Percentiles rank a stretch among this genome's conserved stretches.
Evolutionary conservation across 2,113 vertebrate genomes (phyloP).

Genomic region (Seriola dumerili): DNA sequence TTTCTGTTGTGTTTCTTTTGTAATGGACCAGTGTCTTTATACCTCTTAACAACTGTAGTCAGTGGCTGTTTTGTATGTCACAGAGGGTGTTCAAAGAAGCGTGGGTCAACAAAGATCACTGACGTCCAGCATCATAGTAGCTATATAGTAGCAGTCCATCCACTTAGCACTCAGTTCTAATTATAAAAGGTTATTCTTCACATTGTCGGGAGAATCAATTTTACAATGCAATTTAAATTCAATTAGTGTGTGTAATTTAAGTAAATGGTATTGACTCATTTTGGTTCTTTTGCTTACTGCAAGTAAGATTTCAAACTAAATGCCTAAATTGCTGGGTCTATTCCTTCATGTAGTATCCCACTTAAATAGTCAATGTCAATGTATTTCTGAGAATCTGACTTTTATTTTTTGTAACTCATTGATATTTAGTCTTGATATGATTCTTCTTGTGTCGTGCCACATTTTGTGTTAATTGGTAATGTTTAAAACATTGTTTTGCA

Average conservation of each 20-base stretch:
- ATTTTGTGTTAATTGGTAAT: too few relatives aligned
- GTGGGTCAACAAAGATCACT: not conserved
- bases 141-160: not conserved
- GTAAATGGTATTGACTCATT: constrained; percentile 56
- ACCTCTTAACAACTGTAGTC: not conserved
- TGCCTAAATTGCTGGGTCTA: not conserved
- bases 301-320: constrained; percentile 35
- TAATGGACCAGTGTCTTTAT: not conserved
- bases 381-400: not conserved
- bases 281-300: constrained; percentile 20
- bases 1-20: not conserved
- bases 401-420: not conserved
- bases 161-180: not conserved
- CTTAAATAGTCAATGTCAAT: not conserved
- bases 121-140: not conserved
- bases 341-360: not conserved
- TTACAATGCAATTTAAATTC: constrained; percentile 23
- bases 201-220: constrained; percentile 22
- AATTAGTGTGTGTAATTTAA: constrained; percentile 50
- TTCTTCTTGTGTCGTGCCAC: not conserved
- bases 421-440: not conserved
- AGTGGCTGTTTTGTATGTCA: not conserved
- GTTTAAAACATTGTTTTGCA: not conserved
- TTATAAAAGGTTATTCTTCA: constrained; percentile 23
- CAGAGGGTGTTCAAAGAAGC: not conserved